phyloP scores from a whole-genome alignment of 2,797 vertebrate genomes.

The Enteromius thamalakanensis region DNA sequence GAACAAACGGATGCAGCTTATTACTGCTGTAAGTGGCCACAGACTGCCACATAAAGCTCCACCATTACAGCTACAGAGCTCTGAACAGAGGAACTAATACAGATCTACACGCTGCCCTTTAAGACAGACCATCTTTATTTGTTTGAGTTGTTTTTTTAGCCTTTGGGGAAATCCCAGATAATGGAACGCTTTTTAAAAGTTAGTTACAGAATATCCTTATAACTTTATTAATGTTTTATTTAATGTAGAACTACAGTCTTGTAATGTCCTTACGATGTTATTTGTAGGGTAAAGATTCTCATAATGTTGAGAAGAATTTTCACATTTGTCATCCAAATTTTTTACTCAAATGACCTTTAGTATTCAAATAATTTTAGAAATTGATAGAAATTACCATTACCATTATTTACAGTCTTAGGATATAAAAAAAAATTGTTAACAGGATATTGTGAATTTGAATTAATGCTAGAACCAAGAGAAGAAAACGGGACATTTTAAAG shows the following conservation, averaged over 20 bases:
- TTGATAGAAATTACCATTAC: too few relatives aligned
- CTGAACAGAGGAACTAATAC: constrained; percentile 37
- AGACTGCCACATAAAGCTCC: constrained; percentile 35
- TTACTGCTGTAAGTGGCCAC: constrained; percentile 59
- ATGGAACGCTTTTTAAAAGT: background rate
- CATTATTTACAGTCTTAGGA: too few relatives aligned
- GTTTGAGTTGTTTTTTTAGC: constrained; percentile 29
- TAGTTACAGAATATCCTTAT: background rate
- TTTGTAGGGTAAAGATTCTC: background rate
- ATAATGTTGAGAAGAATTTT: too few relatives aligned
- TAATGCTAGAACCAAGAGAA: too few relatives aligned
- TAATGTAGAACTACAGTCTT: background rate
- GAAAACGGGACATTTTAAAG: too few relatives aligned
- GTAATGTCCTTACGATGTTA: background rate
- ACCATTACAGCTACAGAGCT: constrained; percentile 33
- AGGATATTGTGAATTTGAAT: background rate
- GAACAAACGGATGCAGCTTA: constrained; percentile 58
- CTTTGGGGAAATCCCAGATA: background rate
- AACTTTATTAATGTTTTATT: background rate
- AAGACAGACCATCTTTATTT: constrained; percentile 26
- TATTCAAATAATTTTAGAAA: too few relatives aligned
- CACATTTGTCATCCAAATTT: too few relatives aligned
- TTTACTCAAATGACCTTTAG: too few relatives aligned
- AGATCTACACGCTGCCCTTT: background rate
- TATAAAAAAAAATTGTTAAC: too few relatives aligned